Evolutionary conservation across 2,797 vertebrate species (phyloP).

Genomic region (Poeciliopsis paucimaculata): DNA sequence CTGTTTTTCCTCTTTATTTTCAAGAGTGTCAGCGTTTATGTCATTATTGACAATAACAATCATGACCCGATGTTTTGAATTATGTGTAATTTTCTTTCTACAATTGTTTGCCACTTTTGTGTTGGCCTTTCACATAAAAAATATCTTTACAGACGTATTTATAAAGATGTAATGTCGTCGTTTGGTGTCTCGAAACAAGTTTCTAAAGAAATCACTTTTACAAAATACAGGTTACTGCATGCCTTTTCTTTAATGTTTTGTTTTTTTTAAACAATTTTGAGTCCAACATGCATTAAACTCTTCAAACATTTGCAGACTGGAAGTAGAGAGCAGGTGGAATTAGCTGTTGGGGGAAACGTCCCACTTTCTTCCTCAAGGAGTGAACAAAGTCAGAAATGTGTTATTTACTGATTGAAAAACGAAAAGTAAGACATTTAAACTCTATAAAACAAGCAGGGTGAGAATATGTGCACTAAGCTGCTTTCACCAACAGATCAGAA

Average conservation of each 20-base stretch:
- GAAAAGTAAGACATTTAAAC: background rate
- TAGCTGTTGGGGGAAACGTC: no score
- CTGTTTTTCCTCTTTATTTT: background rate
- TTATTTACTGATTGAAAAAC: background rate
- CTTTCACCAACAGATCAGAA: background rate
- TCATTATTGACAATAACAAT: constrained; percentile 19
- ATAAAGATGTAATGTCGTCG: no score
- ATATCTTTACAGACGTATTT: no score
- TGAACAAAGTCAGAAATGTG: background rate
- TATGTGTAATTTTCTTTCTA: no score
- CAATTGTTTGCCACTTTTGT: no score
- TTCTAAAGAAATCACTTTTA: background rate
- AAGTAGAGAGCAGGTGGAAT: no score
- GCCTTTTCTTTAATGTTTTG: background rate
- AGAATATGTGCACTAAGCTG: background rate
- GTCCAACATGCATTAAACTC: background rate
- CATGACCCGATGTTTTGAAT: background rate
- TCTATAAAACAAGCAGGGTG: background rate
- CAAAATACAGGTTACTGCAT: background rate
- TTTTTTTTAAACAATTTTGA: background rate
- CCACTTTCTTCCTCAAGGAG: background rate
- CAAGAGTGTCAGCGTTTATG: background rate
- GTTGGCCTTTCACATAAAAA: no score
- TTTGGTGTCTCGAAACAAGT: background rate
- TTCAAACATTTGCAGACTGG: background rate